phyloP scores from a whole-genome alignment of 2,888 invertebrate genomes.

The Bombylius major region DNA sequence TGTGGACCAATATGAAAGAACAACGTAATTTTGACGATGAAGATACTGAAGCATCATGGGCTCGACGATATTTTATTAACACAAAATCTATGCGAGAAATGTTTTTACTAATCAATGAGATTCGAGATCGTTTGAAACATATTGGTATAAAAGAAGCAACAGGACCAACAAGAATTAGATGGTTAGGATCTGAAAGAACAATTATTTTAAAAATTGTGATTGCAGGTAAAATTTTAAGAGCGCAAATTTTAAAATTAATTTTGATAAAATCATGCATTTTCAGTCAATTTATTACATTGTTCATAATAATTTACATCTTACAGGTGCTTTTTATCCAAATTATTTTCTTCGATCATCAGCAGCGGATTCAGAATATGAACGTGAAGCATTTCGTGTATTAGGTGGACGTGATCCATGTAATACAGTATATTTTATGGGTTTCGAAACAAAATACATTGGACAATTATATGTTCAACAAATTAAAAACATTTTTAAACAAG shows the following conservation, averaged over 20 bases:
- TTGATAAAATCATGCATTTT: not conserved
- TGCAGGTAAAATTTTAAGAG: constrained; percentile 22
- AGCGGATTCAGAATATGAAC: constrained; percentile 46
- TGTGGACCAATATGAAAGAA: constrained; percentile 52
- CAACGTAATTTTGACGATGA: constrained; percentile 43
- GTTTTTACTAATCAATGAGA: constrained; percentile 55
- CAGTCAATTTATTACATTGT: no score
- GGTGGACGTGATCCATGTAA: constrained; percentile 63
- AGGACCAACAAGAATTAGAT: constrained; percentile 35
- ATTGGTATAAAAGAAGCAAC: constrained; percentile 47
- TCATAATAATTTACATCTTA: not conserved
- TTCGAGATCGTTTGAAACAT: constrained; percentile 46
- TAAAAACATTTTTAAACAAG: constrained; percentile 43
- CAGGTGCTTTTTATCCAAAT: constrained; percentile 77
- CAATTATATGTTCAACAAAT: constrained; percentile 53
- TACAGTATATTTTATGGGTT: constrained; percentile 55
- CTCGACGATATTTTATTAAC: constrained; percentile 54
- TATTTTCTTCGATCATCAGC: constrained; percentile 55
- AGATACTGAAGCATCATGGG: constrained; percentile 50
- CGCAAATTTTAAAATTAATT: no score
- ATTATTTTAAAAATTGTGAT: constrained; percentile 51
- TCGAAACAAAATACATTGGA: constrained; percentile 52
- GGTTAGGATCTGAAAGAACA: constrained; percentile 41
- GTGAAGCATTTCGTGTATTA: constrained; percentile 50
- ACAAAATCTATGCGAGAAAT: constrained; percentile 60